Evolutionary conservation across 2,888 invertebrate genomes (phyloP), one percentile per base, ranked within the genome.

Genomic region (Drosophila borealis): DNA sequence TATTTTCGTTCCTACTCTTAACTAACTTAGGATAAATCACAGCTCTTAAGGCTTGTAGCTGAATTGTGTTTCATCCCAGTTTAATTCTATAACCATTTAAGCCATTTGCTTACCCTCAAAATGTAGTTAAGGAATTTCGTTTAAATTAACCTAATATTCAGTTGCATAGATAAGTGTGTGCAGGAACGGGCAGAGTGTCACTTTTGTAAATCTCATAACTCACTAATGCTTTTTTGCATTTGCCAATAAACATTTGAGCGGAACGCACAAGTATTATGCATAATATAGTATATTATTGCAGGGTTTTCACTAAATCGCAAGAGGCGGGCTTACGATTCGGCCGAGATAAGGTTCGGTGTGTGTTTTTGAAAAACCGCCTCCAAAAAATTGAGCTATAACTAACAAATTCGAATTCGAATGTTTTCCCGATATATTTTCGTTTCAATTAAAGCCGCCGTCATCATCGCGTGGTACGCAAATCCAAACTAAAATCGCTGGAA

Each of bases 391-490:
- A 44, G 44, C 42, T 44, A 13, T 6, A 33, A 61, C 51, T 63
- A 60, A 50, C 49, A 64, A 60, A 42, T 44, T 42, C 63, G 60
- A 49, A 49, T 49, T 42, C 63, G 60, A 49, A 49, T 49, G 37
- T 34, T 60, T 56, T 61, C 41, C 79, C 79, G 76, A 53, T 79
- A 66, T 53, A 36, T 66, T 78, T 81, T 69, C 60, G 64, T 19
- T 80, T 81, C 79, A 72, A 79, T 81, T 89, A 81, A 90, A 91
- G 89, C 90, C 90, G 89, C 89, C 92, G 90, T 91, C 89, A 87
- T 90, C 86, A 88, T 90, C 88, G 90, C 89, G 89, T 88, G 88
- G 90, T 91, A 90, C 90, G 90, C 90, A 91, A 92, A 91, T 91
- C 90, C 89, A 88, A 91, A 92, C 92, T 91, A 80, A 91, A 89